Conservation (phyloP, 2,888 invertebrate genomes). For the Heterodera filipjevi region DNA sequence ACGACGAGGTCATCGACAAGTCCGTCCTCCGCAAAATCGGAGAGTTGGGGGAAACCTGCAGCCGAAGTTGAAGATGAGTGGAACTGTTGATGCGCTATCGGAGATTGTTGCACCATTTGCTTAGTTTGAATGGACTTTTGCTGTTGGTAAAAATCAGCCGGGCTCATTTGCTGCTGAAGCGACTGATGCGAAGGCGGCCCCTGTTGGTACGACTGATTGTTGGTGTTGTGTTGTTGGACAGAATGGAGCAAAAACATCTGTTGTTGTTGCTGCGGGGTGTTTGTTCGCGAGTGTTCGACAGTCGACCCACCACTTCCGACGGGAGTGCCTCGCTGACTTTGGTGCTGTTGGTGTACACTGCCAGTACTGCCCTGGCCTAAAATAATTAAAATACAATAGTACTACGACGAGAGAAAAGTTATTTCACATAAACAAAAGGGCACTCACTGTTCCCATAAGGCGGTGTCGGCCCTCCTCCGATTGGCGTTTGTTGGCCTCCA, state of each 20-base stretch:
- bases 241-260: not conserved
- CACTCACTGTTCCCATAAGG: not conserved
- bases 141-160: constrained; percentile 28
- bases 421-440: not conserved
- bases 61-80: not conserved
- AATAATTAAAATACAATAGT: too few relatives aligned
- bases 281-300: constrained; percentile 6
- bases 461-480: constrained; percentile 10
- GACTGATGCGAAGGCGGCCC: constrained; percentile 14
- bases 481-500: constrained; percentile 16
- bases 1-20: constrained; percentile 22
- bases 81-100: not conserved
- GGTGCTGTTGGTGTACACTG: constrained; percentile 3
- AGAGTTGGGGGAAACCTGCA: constrained; percentile 22
- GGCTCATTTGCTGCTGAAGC: constrained; percentile 20
- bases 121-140: constrained; percentile 23
- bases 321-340: constrained; percentile 2
- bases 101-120: constrained; percentile 16
- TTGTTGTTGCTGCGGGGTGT: constrained; percentile 12
- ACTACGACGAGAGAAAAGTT: not conserved
- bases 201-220: not conserved
- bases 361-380: not conserved
- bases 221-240: not conserved
- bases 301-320: constrained; percentile 13
- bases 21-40: constrained; percentile 25